These are phyloP conservation scores for Steromphala cineraria DNA, from an alignment of 2,888 invertebrate genomes.

Conservation along the genomic window DNA sequence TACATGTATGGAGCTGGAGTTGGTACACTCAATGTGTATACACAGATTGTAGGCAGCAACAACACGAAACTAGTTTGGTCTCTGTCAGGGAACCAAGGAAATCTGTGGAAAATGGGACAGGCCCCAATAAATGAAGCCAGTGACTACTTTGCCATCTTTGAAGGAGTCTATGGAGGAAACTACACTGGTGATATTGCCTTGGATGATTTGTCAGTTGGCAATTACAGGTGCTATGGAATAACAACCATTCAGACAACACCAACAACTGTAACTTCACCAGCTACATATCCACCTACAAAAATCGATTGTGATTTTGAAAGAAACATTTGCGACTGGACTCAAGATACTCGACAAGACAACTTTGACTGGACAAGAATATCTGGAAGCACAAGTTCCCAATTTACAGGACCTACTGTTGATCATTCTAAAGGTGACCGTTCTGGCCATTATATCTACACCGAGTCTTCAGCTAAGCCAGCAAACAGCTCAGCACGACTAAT, in stretches of 20 bases:
- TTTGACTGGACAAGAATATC: conserved; percentile 65
- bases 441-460: conserved; percentile 64
- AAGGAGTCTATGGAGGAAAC: conserved; percentile 63
- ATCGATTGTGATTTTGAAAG: conserved; percentile 68
- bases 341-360: conserved; percentile 58
- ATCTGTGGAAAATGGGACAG: conserved; percentile 56
- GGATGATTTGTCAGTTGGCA: conserved; percentile 62
- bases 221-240: conserved; percentile 43
- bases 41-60: conserved; percentile 40
- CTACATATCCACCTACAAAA: conserved; percentile 54
- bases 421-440: conserved; percentile 64
- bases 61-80: conserved; percentile 39
- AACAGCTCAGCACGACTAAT: conserved; percentile 61
- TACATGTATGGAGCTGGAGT: conserved; percentile 68
- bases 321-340: conserved; percentile 63
- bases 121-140: conserved; percentile 24
- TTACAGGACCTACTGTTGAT: conserved; percentile 68
- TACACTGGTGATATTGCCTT: conserved; percentile 70
- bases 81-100: conserved; percentile 57
- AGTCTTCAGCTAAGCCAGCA: conserved; percentile 43
- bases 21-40: conserved; percentile 64
- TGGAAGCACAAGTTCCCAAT: conserved; percentile 49
- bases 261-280: conserved; percentile 38
- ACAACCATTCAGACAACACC: conserved; percentile 36
- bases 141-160: conserved; percentile 56